A percentile compares a stretch with the other conserved stretches of the same genome.
phyloP scores from a whole-genome alignment of 1,140 invertebrate genomes.

The Telenomus remus region DNA sequence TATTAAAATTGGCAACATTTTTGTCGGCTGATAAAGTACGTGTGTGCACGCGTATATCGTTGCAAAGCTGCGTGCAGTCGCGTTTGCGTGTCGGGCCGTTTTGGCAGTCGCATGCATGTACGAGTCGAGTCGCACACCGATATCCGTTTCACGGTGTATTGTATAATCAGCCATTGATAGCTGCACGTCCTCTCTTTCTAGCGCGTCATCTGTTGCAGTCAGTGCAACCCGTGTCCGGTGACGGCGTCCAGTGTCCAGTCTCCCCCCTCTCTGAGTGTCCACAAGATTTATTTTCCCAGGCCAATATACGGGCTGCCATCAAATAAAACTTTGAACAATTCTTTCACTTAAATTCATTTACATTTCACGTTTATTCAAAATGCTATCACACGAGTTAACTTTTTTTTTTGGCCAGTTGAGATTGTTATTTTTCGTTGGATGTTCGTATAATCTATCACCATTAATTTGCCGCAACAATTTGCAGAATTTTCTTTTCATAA shows the following conservation, averaged over 20 bases:
- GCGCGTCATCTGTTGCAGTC: constrained; percentile 73
- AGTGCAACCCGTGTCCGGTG: constrained; percentile 72
- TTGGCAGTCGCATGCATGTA: constrained; percentile 46
- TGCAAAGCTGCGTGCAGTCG: constrained; percentile 17
- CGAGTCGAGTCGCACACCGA: constrained; percentile 34
- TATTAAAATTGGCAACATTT: constrained; percentile 33
- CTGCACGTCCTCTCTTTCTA: constrained; percentile 70
- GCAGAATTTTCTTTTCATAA: too few species aligned
- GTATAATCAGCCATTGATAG: constrained; percentile 75
- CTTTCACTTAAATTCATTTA: constrained; percentile 21
- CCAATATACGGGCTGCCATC: constrained; percentile 65
- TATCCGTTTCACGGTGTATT: constrained; percentile 54
- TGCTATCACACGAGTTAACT: too few species aligned
- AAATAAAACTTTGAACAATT: constrained; percentile 53
- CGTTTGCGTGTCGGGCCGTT: constrained; percentile 34
- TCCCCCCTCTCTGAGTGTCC: constrained; percentile 72
- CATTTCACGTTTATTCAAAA: constrained; percentile 26
- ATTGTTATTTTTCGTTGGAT: too few species aligned
- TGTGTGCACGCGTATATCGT: constrained; percentile 41
- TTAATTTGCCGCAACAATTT: too few species aligned
- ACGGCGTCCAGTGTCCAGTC: constrained; percentile 74
- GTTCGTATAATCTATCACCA: too few species aligned
- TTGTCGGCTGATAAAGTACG: constrained; percentile 41
- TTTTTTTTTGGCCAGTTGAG: too few species aligned
- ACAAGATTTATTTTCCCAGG: constrained; percentile 75